Percentiles rank a stretch among this genome's conserved stretches.
phyloP scores from a whole-genome alignment of 2,113 vertebrate genomes.

The Hippocampus mohnikei region DNA sequence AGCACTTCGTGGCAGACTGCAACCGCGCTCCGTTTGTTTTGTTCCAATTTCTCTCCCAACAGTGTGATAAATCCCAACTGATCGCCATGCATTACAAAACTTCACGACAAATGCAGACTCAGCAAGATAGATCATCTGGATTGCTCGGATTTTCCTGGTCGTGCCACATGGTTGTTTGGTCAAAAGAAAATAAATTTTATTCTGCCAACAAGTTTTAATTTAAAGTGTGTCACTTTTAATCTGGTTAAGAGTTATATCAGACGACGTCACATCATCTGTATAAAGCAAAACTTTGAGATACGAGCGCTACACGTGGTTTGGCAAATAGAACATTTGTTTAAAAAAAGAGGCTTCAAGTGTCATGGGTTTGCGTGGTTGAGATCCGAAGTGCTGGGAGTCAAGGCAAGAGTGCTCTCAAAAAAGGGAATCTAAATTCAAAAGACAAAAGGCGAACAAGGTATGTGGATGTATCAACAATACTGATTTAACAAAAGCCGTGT shows the following conservation, averaged over 20 bases:
- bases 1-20: not conserved
- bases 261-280: no score
- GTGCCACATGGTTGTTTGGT: not conserved
- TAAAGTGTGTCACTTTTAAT: not conserved
- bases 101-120: not conserved
- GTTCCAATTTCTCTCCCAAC: not conserved
- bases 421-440: no score
- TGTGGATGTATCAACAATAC: no score
- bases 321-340: not conserved
- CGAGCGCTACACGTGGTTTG: no score
- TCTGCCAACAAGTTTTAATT: not conserved
- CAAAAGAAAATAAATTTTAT: not conserved
- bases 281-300: no score
- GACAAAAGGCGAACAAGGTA: no score
- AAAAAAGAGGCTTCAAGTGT: not conserved
- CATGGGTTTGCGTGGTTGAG: no score
- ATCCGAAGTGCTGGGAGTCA: no score
- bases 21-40: not conserved
- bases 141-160: not conserved
- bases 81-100: not conserved
- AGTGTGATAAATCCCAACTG: not conserved
- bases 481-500: no score
- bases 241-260: not conserved
- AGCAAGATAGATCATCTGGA: not conserved
- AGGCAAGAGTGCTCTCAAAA: no score